phyloP scores from a whole-genome alignment of 2,113 vertebrate species.

The Ageneiosus marmoratus region DNA sequence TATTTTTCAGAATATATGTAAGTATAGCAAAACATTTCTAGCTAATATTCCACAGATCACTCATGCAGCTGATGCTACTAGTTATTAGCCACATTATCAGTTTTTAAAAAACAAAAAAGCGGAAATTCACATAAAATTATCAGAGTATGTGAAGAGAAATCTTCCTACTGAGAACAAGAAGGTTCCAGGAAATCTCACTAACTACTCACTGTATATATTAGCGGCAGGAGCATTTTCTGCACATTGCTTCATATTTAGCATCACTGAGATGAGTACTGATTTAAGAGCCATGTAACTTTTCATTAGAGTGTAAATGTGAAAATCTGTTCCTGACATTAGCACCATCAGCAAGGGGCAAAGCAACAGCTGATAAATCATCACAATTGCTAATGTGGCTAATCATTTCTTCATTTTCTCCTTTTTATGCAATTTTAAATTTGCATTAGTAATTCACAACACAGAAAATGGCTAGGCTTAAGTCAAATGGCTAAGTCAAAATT shows the following conservation, averaged over 20 bases:
- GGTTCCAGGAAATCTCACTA: neutral
- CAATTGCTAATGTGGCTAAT: constrained; percentile 14
- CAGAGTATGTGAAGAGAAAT: too few relatives aligned
- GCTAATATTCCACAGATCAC: neutral
- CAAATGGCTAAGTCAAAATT: neutral
- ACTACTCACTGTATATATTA: constrained; percentile 1
- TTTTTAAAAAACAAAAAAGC: neutral
- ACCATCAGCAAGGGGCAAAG: neutral
- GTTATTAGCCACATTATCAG: neutral
- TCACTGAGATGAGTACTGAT: neutral
- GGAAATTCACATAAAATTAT: neutral
- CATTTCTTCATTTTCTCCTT: constrained; percentile 13
- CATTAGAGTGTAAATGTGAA: constrained; percentile 9
- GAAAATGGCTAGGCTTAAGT: too few relatives aligned
- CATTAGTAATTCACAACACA: too few relatives aligned
- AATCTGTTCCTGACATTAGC: constrained; percentile 11
- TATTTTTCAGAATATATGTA: neutral
- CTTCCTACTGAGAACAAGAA: neutral
- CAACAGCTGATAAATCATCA: neutral
- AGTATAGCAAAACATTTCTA: too few relatives aligned
- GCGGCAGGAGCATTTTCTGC: constrained; percentile 16
- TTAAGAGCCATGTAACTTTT: constrained; percentile 24
- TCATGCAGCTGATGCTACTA: neutral
- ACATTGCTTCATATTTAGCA: neutral
- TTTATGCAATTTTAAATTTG: constrained; percentile 33